These are phyloP conservation scores for Gari tellinella DNA, from an alignment of 2,888 invertebrate species.

Conservation along the genomic window DNA sequence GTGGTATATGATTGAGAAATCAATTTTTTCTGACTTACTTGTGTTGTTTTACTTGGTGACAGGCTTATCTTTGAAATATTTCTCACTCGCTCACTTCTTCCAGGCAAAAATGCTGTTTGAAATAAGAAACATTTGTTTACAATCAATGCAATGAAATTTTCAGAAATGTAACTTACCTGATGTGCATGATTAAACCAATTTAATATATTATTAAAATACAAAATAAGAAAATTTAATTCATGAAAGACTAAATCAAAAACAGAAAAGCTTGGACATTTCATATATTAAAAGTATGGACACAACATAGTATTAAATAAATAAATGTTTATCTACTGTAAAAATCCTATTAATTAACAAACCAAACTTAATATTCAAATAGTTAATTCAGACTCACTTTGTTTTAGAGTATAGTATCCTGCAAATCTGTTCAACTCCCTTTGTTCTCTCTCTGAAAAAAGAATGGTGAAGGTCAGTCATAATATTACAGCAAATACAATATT, in stretches of 20 bases:
- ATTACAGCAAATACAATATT: too few relatives aligned
- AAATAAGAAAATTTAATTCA: too few relatives aligned
- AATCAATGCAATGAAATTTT: too few relatives aligned
- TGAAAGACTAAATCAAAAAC: too few relatives aligned
- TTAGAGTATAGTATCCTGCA: constrained; percentile 81
- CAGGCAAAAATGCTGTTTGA: constrained; percentile 75
- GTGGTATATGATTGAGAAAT: too few relatives aligned
- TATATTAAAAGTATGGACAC: too few relatives aligned
- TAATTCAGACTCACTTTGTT: constrained; percentile 68
- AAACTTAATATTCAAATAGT: background rate
- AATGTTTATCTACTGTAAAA: background rate
- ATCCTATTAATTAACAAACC: background rate
- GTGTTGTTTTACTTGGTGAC: constrained; percentile 68
- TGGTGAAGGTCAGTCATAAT: too few relatives aligned
- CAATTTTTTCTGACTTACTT: constrained; percentile 52
- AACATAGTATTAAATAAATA: background rate
- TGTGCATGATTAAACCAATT: too few relatives aligned
- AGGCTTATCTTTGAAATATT: constrained; percentile 82
- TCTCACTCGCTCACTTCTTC: constrained; percentile 78
- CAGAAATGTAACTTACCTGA: too few relatives aligned
- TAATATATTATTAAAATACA: too few relatives aligned
- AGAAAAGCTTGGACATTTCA: too few relatives aligned
- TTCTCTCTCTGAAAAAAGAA: constrained; percentile 77
- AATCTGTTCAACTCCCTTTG: constrained; percentile 80
- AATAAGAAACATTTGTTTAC: too few relatives aligned